Evolutionary conservation across 2,113 vertebrate genomes (phyloP).

Genomic region (Arizona elegans): DNA sequence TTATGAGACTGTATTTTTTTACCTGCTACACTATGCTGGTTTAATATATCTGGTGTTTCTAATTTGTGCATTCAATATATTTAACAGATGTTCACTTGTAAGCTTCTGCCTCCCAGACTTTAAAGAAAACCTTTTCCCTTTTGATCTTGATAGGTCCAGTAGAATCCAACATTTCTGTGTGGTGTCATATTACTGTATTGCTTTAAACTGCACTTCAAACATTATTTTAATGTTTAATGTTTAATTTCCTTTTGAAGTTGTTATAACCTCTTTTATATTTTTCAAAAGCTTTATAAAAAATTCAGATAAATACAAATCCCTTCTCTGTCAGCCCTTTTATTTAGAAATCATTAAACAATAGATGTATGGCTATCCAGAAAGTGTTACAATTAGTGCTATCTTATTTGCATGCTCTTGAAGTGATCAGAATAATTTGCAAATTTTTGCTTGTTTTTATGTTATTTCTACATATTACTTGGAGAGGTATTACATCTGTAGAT

Average conservation of each 20-base stretch:
- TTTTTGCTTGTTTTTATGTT: neutral
- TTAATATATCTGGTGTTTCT: neutral
- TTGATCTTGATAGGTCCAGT: neutral
- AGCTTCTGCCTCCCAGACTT: neutral
- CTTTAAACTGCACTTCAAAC: neutral
- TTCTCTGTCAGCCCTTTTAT: neutral
- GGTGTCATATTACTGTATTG: neutral
- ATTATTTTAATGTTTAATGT: neutral
- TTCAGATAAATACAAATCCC: neutral
- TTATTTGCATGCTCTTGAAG: neutral
- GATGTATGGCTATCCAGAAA: neutral
- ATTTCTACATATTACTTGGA: neutral
- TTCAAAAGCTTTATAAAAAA: neutral
- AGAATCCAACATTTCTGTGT: neutral
- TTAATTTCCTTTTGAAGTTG: neutral
- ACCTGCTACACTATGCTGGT: neutral
- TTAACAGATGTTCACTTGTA: neutral
- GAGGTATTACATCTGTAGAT: neutral
- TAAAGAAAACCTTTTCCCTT: neutral
- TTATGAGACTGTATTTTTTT: neutral
- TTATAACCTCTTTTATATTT: neutral
- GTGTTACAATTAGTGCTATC: neutral
- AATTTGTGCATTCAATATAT: neutral
- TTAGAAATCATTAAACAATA: neutral
- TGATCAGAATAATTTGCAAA: neutral